A percentile compares a stretch with the other conserved stretches of the same genome.
phyloP scores from a whole-genome alignment of 2,113 vertebrate species.

The Ceuthmochares aereus region DNA sequence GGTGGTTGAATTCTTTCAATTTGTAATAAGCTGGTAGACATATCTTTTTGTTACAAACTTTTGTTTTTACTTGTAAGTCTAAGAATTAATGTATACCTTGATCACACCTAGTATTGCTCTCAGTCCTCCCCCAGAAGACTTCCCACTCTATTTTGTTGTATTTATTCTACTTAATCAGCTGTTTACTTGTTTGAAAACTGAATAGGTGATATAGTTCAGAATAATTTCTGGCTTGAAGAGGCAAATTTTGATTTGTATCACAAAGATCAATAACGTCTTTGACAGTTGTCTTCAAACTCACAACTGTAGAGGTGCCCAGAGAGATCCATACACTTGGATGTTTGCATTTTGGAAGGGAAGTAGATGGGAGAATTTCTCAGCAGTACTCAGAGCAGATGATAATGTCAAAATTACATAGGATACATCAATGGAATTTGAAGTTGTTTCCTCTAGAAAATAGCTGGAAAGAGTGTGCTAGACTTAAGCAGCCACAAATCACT shows the following conservation, averaged over 20 bases:
- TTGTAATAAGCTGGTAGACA: background rate
- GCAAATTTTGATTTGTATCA: background rate
- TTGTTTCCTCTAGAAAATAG: background rate
- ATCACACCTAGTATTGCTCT: background rate
- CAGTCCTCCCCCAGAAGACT: background rate
- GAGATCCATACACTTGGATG: background rate
- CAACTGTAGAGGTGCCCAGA: background rate
- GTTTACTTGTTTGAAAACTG: background rate
- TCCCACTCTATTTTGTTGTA: background rate
- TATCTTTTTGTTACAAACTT: background rate
- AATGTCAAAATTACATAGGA: background rate
- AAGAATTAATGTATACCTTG: background rate
- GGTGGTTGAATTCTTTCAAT: background rate
- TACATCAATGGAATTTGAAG: background rate
- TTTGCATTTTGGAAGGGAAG: background rate
- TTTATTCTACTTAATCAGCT: background rate
- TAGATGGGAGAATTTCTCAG: background rate
- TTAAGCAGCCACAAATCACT: background rate
- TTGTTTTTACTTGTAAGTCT: background rate
- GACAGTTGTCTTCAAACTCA: background rate
- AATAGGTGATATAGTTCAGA: background rate
- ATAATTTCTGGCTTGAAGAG: background rate
- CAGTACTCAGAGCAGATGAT: background rate
- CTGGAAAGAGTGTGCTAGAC: rapidly evolving
- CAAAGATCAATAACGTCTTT: background rate